Base-by-base conservation (phyloP, 2,888 invertebrate genomes). In the Meiosimyza platycephala region DNA sequence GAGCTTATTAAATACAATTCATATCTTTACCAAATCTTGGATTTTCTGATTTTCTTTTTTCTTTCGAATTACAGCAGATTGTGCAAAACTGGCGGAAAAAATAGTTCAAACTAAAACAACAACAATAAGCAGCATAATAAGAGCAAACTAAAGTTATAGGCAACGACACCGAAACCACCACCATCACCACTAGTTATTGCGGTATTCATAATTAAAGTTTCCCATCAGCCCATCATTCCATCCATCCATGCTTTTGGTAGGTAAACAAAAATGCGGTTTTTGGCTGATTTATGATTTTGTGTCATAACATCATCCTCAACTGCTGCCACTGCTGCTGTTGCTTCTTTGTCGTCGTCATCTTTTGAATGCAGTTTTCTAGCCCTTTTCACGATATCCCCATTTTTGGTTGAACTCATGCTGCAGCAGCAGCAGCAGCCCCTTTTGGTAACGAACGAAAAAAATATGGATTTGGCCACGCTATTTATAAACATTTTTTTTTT, bases 401-500 rank as follows among this genome's bases (percentile, higher is more conserved):
- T 64, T 28, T 40, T 40, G 54, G 22, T 60, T 60, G 33, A 60
- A 60, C 60, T 40, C 40, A 40, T 40, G 40, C 40, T 9, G 33
- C 22, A 16, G 16, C 62, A n/a, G 40, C 15, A 22, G 22, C 9
- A n/a, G n/a, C n/a, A n/a, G n/a, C 16, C 48, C n/a, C 1, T 16
- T 40, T 9, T 6, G n/a, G 40, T 9, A 40, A 40, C 40, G 40
- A 40, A 9, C 40, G 40, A 1, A 9, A 40, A 40, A 40, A 40
- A 40, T 40, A 40, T 40, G 40, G 9, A 40, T 40, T 40, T 40
- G 9, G 40, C 40, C 40, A 40, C 40, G 40, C 40, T 6, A 40
- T 40, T 40, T 40, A 40, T 40, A 67, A 72, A 52, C 63, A 50
- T 15, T 69, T 62, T 63, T 73, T 51, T 18, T 71, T 67, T 51